These are phyloP conservation scores for Dasypolia templi DNA, from an alignment of 2,888 invertebrate species.

Conservation along the genomic window DNA sequence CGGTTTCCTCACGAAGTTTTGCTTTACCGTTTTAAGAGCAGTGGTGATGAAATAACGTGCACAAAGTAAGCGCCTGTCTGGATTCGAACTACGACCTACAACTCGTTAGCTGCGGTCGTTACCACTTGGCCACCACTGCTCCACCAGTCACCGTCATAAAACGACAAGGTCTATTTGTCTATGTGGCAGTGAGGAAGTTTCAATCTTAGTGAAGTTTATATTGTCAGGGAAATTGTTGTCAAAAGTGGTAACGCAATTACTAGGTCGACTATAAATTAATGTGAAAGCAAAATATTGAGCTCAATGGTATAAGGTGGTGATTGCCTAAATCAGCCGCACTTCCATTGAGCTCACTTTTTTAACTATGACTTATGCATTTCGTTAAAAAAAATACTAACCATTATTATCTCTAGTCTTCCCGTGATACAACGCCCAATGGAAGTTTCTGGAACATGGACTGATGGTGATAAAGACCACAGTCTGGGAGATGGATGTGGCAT, in stretches of 20 bases:
- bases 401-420: constrained; percentile 76
- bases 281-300: too few species aligned
- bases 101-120: too few species aligned
- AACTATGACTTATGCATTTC: neutral
- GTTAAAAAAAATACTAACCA: constrained; percentile 66
- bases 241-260: too few species aligned
- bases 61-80: too few species aligned
- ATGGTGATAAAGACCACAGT: constrained; percentile 82
- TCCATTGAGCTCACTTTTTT: neutral
- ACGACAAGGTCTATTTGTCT: neutral
- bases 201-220: neutral
- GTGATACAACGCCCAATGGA: constrained; percentile 83
- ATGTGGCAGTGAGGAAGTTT: neutral
- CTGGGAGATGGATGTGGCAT: constrained; percentile 80
- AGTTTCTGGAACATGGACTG: constrained; percentile 83
- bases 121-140: too few species aligned
- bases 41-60: too few species aligned
- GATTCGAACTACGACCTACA: too few species aligned
- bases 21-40: too few species aligned
- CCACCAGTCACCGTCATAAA: neutral
- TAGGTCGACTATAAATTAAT: neutral
- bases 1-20: too few species aligned
- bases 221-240: neutral
- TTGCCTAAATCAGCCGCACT: too few species aligned
- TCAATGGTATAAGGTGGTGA: too few species aligned